phyloP scores from a whole-genome alignment of 2,888 invertebrate genomes.

The Drosophila meridiana region DNA sequence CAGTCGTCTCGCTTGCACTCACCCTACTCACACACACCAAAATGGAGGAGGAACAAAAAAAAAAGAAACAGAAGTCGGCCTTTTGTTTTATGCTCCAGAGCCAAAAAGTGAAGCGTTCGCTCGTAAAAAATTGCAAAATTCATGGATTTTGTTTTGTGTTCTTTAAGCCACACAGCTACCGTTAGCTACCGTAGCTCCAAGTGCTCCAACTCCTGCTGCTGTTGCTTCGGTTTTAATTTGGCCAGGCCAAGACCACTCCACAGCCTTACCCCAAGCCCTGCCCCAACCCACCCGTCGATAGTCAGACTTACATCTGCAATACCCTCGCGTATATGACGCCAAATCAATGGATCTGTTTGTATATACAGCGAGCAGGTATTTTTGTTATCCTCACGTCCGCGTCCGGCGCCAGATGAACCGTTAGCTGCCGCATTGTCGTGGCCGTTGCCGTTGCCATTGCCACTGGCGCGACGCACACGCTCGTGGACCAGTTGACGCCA shows the following conservation, averaged over 20 bases:
- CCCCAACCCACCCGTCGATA: not conserved
- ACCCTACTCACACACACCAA: not conserved
- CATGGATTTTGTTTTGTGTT: conserved; percentile 61
- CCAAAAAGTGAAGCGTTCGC: conserved; percentile 55
- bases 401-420: conserved; percentile 75
- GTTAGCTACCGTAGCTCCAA: not conserved
- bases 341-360: conserved; percentile 99
- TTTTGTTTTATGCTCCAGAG: conserved; percentile 71
- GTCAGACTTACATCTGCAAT: conserved; percentile 89
- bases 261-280: not conserved
- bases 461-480: conserved; percentile 86
- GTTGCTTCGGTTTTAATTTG: conserved; percentile 62
- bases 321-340: conserved; percentile 95
- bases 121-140: conserved; percentile 74
- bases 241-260: conserved; percentile 11
- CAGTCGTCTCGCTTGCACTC: not conserved
- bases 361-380: conserved; percentile 98
- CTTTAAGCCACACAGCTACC: conserved; percentile 20
- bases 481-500: conserved; percentile 85
- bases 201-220: not conserved
- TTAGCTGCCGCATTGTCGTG: conserved; percentile 30
- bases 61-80: conserved; percentile 15
- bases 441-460: conserved; percentile 42
- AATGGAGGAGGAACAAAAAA: not conserved
- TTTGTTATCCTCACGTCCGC: conserved; percentile 89